Conservation (phyloP, 2,888 invertebrate genomes). For the Biston stratarius region DNA sequence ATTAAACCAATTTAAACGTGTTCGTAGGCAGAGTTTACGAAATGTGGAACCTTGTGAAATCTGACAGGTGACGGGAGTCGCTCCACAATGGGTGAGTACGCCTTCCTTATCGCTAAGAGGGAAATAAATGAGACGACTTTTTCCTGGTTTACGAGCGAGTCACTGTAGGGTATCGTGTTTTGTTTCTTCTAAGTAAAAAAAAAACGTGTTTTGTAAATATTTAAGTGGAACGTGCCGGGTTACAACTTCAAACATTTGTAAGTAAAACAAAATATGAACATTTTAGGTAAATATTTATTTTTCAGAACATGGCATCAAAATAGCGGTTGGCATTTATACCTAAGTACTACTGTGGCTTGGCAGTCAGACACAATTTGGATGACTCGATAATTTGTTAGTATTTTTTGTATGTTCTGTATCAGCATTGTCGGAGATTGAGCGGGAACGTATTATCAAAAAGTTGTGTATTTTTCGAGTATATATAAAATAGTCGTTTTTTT, state of each 20-base stretch:
- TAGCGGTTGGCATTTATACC: too few species aligned
- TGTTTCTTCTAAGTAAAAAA: constrained; percentile 60
- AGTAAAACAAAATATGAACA: not conserved
- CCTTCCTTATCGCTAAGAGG: constrained; percentile 74
- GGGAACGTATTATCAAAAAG: not conserved
- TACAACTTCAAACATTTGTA: constrained; percentile 9
- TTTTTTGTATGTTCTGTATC: too few species aligned
- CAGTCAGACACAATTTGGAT: too few species aligned
- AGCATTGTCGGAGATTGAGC: too few species aligned
- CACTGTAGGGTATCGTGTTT: constrained; percentile 62
- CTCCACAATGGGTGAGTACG: constrained; percentile 67
- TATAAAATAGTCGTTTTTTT: too few species aligned
- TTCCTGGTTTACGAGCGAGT: constrained; percentile 67
- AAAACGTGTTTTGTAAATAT: constrained; percentile 51
- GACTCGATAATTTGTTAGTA: too few species aligned
- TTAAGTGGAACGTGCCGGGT: constrained; percentile 44
- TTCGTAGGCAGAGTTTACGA: constrained; percentile 42
- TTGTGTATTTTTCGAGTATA: not conserved
- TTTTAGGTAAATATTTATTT: too few species aligned
- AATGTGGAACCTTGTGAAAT: constrained; percentile 62
- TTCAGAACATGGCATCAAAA: too few species aligned
- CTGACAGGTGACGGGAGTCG: constrained; percentile 74
- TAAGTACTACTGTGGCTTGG: too few species aligned
- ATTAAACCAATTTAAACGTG: constrained; percentile 64
- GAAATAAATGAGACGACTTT: constrained; percentile 78